Conservation (phyloP, 2,797 vertebrate genomes). For the Podarcis siculus region DNA sequence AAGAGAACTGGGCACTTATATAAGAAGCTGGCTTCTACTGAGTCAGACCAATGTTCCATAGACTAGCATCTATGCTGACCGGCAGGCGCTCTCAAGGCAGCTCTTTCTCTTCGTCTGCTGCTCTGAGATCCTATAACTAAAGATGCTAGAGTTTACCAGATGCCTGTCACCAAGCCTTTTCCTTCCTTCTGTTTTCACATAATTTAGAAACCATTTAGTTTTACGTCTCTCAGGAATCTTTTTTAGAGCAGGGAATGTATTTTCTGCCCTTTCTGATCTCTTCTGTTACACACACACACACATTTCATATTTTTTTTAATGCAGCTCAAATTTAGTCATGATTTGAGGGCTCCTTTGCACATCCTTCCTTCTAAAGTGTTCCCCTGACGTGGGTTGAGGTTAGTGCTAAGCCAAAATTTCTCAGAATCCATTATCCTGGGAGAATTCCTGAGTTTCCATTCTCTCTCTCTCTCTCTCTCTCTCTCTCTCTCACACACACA, state of each 20-base stretch:
- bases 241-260: not conserved
- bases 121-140: not conserved
- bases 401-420: too few species aligned
- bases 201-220: conserved; percentile 1
- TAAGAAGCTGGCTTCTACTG: conserved; percentile 21
- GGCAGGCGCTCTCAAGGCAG: not conserved
- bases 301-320: not conserved
- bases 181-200: not conserved
- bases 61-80: not conserved
- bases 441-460: too few species aligned
- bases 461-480: too few species aligned
- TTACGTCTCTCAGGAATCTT: not conserved
- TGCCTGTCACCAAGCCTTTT: not conserved
- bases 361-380: not conserved
- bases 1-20: not conserved
- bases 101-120: not conserved
- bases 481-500: too few species aligned
- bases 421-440: too few species aligned
- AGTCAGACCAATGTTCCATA: not conserved
- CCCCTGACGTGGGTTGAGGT: not conserved
- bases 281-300: not conserved
- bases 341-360: not conserved
- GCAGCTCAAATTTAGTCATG: not conserved
- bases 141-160: not conserved
- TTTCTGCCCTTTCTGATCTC: not conserved